A percentile compares a stretch with the other conserved stretches of the same genome.
phyloP scores from a whole-genome alignment of 2,797 vertebrate species.

The Synaphobranchus kaupii region DNA sequence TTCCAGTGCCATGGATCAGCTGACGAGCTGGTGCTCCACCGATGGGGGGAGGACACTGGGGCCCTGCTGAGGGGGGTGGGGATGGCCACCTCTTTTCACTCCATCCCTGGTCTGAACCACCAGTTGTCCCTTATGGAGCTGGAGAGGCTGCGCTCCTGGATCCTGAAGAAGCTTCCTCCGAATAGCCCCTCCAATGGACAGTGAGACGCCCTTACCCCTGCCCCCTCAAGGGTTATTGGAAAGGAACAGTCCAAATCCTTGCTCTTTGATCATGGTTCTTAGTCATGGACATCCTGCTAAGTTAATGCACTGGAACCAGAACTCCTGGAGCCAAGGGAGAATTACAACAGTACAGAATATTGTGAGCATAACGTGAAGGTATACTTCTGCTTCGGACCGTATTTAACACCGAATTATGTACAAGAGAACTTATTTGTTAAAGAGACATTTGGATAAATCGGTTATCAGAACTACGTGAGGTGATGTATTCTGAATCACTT shows the following conservation, averaged over 20 bases:
- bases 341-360: slow-evolving; percentile 22
- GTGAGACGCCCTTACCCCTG: background rate
- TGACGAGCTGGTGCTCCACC: slow-evolving; percentile 80
- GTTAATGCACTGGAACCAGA: slow-evolving; percentile 25
- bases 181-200: slow-evolving; percentile 37
- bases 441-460: background rate
- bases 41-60: slow-evolving; percentile 84
- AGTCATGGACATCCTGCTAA: slow-evolving; percentile 30
- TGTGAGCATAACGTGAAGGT: slow-evolving; percentile 17
- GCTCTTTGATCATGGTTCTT: background rate
- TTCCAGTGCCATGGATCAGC: slow-evolving; percentile 84
- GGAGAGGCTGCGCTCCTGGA: slow-evolving; percentile 79
- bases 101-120: slow-evolving; percentile 76
- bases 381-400: background rate
- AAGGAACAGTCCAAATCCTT: slow-evolving; percentile 37
- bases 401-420: background rate
- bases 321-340: slow-evolving; percentile 1
- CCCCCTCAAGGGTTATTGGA: slow-evolving; percentile 45
- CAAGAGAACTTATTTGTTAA: background rate
- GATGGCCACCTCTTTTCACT: slow-evolving; percentile 72
- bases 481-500: background rate
- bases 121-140: slow-evolving; percentile 77
- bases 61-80: slow-evolving; percentile 70
- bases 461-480: background rate
- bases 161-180: slow-evolving; percentile 76